These are phyloP conservation scores for Eurytoma adleriae DNA, from an alignment of 2,888 invertebrate genomes.

Conservation along the genomic window DNA sequence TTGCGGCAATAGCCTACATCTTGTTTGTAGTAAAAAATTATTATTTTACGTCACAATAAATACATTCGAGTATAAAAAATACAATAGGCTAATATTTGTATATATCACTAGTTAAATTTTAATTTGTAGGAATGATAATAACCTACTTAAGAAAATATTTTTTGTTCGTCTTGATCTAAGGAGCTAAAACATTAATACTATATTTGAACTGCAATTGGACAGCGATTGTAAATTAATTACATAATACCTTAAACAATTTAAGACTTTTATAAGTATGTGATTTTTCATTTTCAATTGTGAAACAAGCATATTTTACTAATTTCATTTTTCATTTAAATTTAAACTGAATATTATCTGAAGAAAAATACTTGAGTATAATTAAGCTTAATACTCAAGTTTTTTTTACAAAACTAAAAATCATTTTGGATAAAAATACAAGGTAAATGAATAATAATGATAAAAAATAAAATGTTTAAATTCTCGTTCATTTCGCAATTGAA, in stretches of 20 bases:
- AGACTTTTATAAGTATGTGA: background rate
- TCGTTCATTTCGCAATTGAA: conserved; percentile 21
- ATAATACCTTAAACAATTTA: conserved; percentile 14
- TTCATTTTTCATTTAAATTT: background rate
- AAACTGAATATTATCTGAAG: background rate
- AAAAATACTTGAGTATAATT: too few species aligned
- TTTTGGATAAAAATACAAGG: background rate
- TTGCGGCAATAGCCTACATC: conserved; percentile 35
- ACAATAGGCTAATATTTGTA: conserved; percentile 19
- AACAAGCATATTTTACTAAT: background rate
- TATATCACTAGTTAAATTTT: background rate
- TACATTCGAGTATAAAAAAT: conserved; percentile 44
- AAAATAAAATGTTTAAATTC: conserved; percentile 10
- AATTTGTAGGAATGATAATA: conserved; percentile 22
- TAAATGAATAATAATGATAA: background rate
- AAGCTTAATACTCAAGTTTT: background rate
- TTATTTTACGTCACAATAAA: conserved; percentile 23
- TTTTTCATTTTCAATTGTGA: conserved; percentile 24
- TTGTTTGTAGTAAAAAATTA: conserved; percentile 27
- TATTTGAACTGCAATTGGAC: conserved; percentile 6
- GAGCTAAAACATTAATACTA: conserved; percentile 26
- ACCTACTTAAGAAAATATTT: conserved; percentile 24
- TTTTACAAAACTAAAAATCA: conserved; percentile 6
- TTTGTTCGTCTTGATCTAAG: background rate
- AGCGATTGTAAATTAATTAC: background rate